Evolutionary conservation across 1,140 invertebrate genomes (phyloP).

Genomic region (Leptinotarsa texana): DNA sequence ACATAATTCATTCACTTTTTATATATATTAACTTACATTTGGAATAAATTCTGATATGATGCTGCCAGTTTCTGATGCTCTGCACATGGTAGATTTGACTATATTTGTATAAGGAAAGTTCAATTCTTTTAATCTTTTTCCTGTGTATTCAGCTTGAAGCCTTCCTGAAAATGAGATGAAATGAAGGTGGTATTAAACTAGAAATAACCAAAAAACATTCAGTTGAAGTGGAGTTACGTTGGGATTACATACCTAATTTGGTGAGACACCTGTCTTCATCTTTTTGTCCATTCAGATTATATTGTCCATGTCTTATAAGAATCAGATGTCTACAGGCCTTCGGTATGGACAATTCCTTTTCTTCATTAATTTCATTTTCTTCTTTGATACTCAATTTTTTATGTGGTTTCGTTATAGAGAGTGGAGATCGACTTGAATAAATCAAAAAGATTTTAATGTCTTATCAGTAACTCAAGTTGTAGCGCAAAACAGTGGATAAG

Average conservation of each 20-base stretch:
- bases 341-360: slow-evolving; percentile 65
- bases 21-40: slow-evolving; percentile 52
- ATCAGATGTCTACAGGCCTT: slow-evolving; percentile 83
- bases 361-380: slow-evolving; percentile 67
- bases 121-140: slow-evolving; percentile 73
- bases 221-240: too few relatives aligned
- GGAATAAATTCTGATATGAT: slow-evolving; percentile 76
- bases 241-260: slow-evolving; percentile 64
- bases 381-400: slow-evolving; percentile 57
- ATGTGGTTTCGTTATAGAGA: slow-evolving; percentile 65
- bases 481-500: too few relatives aligned
- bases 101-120: slow-evolving; percentile 77
- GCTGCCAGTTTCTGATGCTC: slow-evolving; percentile 88
- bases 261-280: slow-evolving; percentile 83
- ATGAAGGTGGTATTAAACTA: too few relatives aligned
- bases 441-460: slow-evolving; percentile 24
- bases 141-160: slow-evolving; percentile 82
- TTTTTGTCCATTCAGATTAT: slow-evolving; percentile 71
- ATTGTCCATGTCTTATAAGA: slow-evolving; percentile 94
- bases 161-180: slow-evolving; percentile 61
- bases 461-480: too few relatives aligned
- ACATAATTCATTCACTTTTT: too few relatives aligned
- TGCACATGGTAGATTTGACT: slow-evolving; percentile 88
- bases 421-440: slow-evolving; percentile 71
- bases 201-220: too few relatives aligned